Conservation (phyloP, 2,797 vertebrate species). For the Oryzias sinensis region DNA sequence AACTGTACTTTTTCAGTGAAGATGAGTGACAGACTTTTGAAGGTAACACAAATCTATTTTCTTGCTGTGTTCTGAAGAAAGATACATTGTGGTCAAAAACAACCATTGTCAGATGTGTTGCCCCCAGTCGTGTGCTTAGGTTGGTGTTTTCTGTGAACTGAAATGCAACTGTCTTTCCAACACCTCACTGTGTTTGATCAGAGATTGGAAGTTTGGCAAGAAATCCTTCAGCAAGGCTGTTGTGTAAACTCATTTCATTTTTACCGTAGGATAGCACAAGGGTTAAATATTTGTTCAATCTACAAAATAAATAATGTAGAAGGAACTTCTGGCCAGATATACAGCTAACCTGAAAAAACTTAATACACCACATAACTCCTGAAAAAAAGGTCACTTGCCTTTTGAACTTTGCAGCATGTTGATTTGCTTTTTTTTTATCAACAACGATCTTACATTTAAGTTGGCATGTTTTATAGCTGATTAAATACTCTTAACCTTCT, state of each 20-base stretch:
- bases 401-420: too few relatives aligned
- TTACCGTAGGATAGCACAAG: too few relatives aligned
- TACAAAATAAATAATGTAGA: too few relatives aligned
- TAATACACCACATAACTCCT: too few relatives aligned
- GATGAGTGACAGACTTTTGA: slow-evolving; percentile 70
- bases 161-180: slow-evolving; percentile 69
- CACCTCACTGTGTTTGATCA: slow-evolving; percentile 79
- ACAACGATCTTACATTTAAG: not conserved
- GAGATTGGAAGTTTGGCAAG: slow-evolving; percentile 76
- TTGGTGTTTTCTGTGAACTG: slow-evolving; percentile 64
- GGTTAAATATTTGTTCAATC: too few relatives aligned
- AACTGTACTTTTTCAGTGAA: slow-evolving; percentile 62
- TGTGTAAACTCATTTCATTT: too few relatives aligned
- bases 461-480: not conserved
- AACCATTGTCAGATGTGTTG: slow-evolving; percentile 50
- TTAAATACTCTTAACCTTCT: slow-evolving; percentile 18
- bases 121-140: slow-evolving; percentile 69
- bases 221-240: slow-evolving; percentile 66
- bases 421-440: too few relatives aligned
- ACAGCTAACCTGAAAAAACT: too few relatives aligned
- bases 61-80: slow-evolving; percentile 71
- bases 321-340: too few relatives aligned
- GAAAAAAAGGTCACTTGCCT: too few relatives aligned
- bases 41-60: slow-evolving; percentile 73
- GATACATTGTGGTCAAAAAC: slow-evolving; percentile 58